Conservation (phyloP, 2,113 vertebrate genomes). For the Aspiorhynchus laticeps region DNA sequence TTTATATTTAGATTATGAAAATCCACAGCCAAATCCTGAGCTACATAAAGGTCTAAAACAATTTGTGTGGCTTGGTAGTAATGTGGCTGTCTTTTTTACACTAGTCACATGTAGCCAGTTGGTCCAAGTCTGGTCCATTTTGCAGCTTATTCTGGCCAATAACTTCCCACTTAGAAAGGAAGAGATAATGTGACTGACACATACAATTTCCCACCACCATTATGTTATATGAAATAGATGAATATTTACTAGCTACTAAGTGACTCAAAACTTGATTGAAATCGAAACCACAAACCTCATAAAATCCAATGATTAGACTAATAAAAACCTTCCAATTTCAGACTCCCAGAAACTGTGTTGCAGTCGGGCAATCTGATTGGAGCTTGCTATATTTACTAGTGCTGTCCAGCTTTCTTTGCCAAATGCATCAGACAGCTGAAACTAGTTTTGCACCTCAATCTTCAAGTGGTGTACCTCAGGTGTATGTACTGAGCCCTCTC, state of each 20-base stretch:
- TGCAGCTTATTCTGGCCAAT: not conserved
- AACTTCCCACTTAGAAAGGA: not conserved
- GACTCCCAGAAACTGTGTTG: not conserved
- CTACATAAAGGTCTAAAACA: conserved; percentile 6
- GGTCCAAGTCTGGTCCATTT: not conserved
- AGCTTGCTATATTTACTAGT: not conserved
- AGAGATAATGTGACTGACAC: not conserved
- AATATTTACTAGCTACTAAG: not conserved
- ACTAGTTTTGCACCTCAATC: not conserved
- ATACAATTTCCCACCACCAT: not conserved
- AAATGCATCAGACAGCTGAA: not conserved
- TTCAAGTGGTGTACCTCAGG: not conserved
- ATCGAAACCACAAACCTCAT: not conserved
- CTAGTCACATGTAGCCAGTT: conserved; percentile 14
- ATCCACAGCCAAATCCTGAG: conserved; percentile 1
- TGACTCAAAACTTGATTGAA: not conserved
- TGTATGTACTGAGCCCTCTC: not conserved
- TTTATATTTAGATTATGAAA: conserved; percentile 36
- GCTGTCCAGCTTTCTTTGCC: not conserved
- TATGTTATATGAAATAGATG: not conserved
- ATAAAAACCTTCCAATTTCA: not conserved
- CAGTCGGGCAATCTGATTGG: not conserved
- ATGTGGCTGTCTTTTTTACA: not conserved
- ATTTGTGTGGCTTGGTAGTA: not conserved
- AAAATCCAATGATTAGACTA: not conserved